phyloP scores from a whole-genome alignment of 1,140 invertebrate species.

The Tetramorium simillimum region DNA sequence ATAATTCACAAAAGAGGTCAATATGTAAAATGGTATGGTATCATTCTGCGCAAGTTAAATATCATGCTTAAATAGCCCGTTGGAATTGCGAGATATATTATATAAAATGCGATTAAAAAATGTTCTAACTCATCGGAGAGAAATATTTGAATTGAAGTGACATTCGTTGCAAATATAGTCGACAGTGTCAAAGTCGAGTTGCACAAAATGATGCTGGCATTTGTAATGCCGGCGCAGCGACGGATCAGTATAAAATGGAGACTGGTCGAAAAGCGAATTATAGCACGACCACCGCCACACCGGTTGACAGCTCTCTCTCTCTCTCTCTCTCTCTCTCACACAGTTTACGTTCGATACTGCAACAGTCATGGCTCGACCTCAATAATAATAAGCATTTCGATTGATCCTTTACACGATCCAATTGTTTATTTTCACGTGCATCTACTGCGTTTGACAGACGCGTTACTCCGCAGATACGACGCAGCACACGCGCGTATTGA shows the following conservation, averaged over 20 bases:
- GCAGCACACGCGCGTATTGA: not conserved
- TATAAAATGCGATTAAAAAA: conserved; percentile 35
- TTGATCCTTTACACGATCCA: conserved; percentile 42
- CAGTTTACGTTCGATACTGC: conserved; percentile 30
- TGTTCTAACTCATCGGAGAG: conserved; percentile 8
- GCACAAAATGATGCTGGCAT: conserved; percentile 40
- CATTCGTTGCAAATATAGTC: conserved; percentile 33
- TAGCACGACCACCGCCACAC: conserved; percentile 24
- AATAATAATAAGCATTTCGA: conserved; percentile 54
- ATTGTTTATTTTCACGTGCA: conserved; percentile 52
- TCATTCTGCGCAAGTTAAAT: conserved; percentile 16
- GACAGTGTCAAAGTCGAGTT: conserved; percentile 44
- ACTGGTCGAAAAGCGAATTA: conserved; percentile 53
- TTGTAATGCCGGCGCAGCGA: conserved; percentile 29
- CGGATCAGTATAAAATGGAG: conserved; percentile 23
- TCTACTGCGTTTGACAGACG: conserved; percentile 39
- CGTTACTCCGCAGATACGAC: not conserved
- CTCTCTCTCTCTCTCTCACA: conserved; percentile 36
- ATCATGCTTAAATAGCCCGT: conserved; percentile 20
- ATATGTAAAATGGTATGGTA: not conserved
- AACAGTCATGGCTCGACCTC: conserved; percentile 47
- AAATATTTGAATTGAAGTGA: conserved; percentile 46
- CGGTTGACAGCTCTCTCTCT: conserved; percentile 46
- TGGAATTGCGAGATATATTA: conserved; percentile 15
- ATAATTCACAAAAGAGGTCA: conserved; percentile 19